These are phyloP conservation scores for Gymnoscopelus braueri DNA, from an alignment of 2,797 vertebrate genomes.

Conservation along the genomic window DNA sequence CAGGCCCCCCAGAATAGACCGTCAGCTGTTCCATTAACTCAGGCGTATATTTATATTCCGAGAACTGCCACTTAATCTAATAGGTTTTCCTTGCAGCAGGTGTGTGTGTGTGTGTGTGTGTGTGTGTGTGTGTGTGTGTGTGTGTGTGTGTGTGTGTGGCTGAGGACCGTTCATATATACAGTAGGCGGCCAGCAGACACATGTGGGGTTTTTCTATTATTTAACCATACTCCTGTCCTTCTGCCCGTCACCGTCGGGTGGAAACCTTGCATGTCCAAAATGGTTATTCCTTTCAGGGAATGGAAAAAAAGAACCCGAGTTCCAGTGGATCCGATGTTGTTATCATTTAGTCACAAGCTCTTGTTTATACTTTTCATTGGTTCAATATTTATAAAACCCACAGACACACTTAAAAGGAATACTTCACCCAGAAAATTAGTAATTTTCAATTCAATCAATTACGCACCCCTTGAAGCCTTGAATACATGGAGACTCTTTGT, in stretches of 20 bases:
- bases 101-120: constrained; percentile 46
- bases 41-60: constrained; percentile 81
- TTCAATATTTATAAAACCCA: too few relatives aligned
- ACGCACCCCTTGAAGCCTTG: too few relatives aligned
- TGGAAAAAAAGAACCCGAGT: too few relatives aligned
- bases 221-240: constrained; percentile 56
- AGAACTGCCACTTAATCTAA: constrained; percentile 82
- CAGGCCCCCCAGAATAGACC: constrained; percentile 75
- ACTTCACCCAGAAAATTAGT: too few relatives aligned
- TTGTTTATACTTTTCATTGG: too few relatives aligned
- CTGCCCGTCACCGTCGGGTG: background rate
- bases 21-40: constrained; percentile 85
- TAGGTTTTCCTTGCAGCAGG: constrained; percentile 71
- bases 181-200: constrained; percentile 42
- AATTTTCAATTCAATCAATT: too few relatives aligned
- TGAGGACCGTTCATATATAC: constrained; percentile 31
- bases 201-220: constrained; percentile 46
- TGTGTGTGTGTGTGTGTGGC: constrained; percentile 62
- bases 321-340: too few relatives aligned
- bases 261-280: too few relatives aligned
- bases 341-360: too few relatives aligned
- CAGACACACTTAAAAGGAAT: too few relatives aligned
- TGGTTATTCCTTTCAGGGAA: too few relatives aligned
- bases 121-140: constrained; percentile 59
- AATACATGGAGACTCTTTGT: too few relatives aligned